Evolutionary conservation across 2,797 vertebrate genomes (phyloP).

Genomic region (Clarias platycephalus): DNA sequence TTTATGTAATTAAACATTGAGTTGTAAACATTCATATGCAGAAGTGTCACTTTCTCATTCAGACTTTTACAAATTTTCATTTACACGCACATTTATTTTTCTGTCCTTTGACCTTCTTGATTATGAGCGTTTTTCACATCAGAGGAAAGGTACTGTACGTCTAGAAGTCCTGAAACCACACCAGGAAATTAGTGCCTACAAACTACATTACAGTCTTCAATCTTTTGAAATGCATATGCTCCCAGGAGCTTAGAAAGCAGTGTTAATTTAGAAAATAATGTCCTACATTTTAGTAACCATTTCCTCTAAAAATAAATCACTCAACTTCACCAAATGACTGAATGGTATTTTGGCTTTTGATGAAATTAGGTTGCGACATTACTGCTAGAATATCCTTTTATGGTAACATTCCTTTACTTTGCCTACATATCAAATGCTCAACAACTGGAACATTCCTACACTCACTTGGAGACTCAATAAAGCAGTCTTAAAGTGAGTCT

Average conservation of each 20-base stretch:
- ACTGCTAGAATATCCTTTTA: conserved; percentile 40
- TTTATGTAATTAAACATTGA: conserved; percentile 42
- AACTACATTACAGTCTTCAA: not conserved
- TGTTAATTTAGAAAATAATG: conserved; percentile 21
- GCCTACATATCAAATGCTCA: conserved; percentile 7
- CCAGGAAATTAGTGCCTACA: conserved; percentile 4
- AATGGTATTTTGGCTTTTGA: not conserved
- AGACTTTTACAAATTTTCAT: not conserved
- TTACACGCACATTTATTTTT: not conserved
- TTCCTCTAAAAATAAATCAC: conserved; percentile 10
- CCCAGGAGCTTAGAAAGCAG: not conserved
- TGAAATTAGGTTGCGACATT: not conserved
- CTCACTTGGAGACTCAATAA: conserved; percentile 21
- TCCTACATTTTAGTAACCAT: not conserved
- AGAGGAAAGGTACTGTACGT: not conserved
- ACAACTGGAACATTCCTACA: not conserved
- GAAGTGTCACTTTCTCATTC: not conserved
- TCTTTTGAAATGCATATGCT: conserved; percentile 1
- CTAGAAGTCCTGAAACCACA: not conserved
- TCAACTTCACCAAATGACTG: conserved; percentile 14
- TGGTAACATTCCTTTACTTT: conserved; percentile 37
- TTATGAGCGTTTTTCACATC: conserved; percentile 15
- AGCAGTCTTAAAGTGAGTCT: conserved; percentile 5
- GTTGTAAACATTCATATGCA: conserved; percentile 12
- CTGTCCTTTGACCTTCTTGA: not conserved